Base-by-base conservation (phyloP, 1,140 invertebrate species). In the Delia radicum region DNA sequence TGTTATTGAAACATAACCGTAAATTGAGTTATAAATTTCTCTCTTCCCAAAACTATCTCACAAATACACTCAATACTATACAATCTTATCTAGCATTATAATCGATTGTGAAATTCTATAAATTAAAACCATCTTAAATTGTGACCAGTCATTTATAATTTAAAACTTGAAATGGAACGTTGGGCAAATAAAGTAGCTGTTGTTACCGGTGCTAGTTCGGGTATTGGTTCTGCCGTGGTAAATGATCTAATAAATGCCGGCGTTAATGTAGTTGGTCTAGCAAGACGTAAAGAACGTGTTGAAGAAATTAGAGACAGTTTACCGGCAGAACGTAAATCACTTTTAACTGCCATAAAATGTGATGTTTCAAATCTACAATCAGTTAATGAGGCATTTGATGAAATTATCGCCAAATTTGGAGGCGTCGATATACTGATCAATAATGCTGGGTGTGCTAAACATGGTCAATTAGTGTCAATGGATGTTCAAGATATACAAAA, bases 381-480 rank as follows among this genome's bases (percentile, higher is more conserved):
- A 0, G 90, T 95, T 37, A 80, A 90, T 13, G 83, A 86, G 15
- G 89, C 92, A 55, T 95, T 95, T 80, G 81, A 89, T 74, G 90
- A 89, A 88, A 88, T 91, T 12, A 87, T 90, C 62, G 82, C 88
- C 7, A 88, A 89, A 2, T 85, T 91, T 37, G 92, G 91, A 3
- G 90, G 90, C 15, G 86, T 93, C 0, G 91, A 94, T 79, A 86
- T 95, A 1, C 87, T 94, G 48, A 87, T 95, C 26, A 95, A 95
- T 81, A 94, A 93, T 81, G 93, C 94, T 3, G 93, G 91, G 1
- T 80, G 91, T 0, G 78, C 87, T 3, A 76, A 81, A 81, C 4
- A 77, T 79, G 78, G 89, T 82, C 76, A 79, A 75, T 24, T 87
- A 86, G 78, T 86, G 79, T 67, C 78, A 85, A 79, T 80, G 82